Evolutionary conservation across 2,888 invertebrate species (phyloP), one percentile per base, ranked within the genome.

Genomic region (Brenthis daphne): DNA sequence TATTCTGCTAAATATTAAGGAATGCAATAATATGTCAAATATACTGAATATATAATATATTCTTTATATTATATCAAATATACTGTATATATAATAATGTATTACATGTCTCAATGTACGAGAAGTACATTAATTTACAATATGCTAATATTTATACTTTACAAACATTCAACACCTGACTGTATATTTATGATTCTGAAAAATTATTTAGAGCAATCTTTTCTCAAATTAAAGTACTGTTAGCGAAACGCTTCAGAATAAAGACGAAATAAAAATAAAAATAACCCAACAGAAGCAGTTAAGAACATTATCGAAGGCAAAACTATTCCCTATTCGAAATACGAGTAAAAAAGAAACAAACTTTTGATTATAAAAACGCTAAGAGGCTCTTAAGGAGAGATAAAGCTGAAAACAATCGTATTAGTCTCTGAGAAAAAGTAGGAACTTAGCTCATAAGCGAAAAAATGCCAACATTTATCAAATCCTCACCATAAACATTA

Each of bases 281-380:
- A 69, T 61, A 70, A 63, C 67, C 54, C 67, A 72, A 74, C 66
- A 72, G 68, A 75, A 72, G 70, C 74, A 73, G 68, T 76, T 74
- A 73, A 67, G 72, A 70, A 64, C 70, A 74, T 75, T 78, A 77
- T 74, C 71, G 70, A 70, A 74, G 68, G 69, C 80, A 80, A 82
- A 82, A 80, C 81, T 81, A 80, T 84, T 80, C 76, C 76, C 81
- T 82, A 84, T 84, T 81, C 75, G 75, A 78, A 82, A 79, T 78
- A 79, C 75, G 77, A 68, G 73, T 73, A 75, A 82, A 80, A 82
- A 79, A 75, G 77, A 73, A 75, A 68, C 74, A 72, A 85, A 88
- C 80, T 88, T 88, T 84, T 67, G 82, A 77, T 85, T 78, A 87
- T 88, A 86, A 87, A 87, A 87, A 85, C 82, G 75, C 79, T 84